phyloP scores from a whole-genome alignment of 2,113 vertebrate genomes.

The Perca schrenkii region DNA sequence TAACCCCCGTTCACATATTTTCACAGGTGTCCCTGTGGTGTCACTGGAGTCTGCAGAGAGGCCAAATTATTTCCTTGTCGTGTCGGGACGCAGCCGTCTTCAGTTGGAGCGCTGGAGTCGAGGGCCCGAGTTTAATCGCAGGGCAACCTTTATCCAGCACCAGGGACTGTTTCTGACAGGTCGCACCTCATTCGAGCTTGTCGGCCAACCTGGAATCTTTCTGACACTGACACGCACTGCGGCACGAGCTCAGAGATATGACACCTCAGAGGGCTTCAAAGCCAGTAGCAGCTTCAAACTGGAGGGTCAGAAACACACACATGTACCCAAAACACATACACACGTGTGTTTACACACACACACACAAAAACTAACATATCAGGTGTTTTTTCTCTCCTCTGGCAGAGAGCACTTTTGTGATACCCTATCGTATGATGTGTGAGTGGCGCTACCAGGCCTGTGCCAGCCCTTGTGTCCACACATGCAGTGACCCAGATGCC shows the following conservation, averaged over 20 bases:
- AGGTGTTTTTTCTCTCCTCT: slow-evolving; percentile 20
- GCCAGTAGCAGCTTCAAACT: slow-evolving; percentile 91
- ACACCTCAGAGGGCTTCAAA: slow-evolving; percentile 91
- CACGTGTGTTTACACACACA: neutral
- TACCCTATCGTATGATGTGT: slow-evolving; percentile 96
- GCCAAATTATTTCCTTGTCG: slow-evolving; percentile 94
- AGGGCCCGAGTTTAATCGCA: slow-evolving; percentile 85
- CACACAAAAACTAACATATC: slow-evolving; percentile 1
- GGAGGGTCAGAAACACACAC: slow-evolving; percentile 87
- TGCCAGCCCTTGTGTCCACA: slow-evolving; percentile 92
- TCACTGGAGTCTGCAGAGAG: slow-evolving; percentile 96
- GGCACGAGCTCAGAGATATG: slow-evolving; percentile 88
- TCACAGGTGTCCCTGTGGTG: slow-evolving; percentile 88
- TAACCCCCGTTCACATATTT: neutral
- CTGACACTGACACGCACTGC: slow-evolving; percentile 86
- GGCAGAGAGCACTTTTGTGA: slow-evolving; percentile 90
- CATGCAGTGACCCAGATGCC: slow-evolving; percentile 92
- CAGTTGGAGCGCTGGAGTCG: slow-evolving; percentile 90
- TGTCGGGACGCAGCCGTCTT: slow-evolving; percentile 82
- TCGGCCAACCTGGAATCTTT: slow-evolving; percentile 92
- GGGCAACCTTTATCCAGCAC: slow-evolving; percentile 94
- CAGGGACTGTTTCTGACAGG: slow-evolving; percentile 92
- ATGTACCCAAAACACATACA: neutral
- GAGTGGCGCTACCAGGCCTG: slow-evolving; percentile 97
- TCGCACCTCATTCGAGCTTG: slow-evolving; percentile 90